phyloP scores from a whole-genome alignment of 2,113 vertebrate species.

The Microcebus griseorufus region DNA sequence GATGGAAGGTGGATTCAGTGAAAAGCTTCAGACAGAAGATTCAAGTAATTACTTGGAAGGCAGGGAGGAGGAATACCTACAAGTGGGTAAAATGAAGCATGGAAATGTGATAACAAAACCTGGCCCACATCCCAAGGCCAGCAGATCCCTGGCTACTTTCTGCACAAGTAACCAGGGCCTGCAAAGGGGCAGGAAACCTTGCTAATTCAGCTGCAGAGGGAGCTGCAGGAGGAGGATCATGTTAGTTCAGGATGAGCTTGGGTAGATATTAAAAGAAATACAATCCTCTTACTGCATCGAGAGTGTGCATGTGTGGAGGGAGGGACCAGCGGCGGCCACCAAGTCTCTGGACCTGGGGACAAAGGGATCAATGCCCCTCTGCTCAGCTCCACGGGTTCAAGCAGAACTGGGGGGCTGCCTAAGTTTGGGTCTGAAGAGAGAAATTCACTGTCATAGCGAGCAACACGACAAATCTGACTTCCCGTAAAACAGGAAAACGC shows the following conservation, averaged over 20 bases:
- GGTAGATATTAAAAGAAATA: slow-evolving; percentile 89
- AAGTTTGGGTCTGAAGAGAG: not conserved
- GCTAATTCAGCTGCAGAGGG: slow-evolving; percentile 12
- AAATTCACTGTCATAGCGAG: not conserved
- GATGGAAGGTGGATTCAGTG: slow-evolving; percentile 54
- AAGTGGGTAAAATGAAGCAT: not conserved
- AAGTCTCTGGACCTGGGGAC: slow-evolving; percentile 1
- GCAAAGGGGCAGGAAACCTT: not conserved
- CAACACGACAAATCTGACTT: slow-evolving; percentile 4
- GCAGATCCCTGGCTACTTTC: not conserved
- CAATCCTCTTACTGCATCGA: slow-evolving; percentile 90
- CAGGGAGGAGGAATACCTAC: not conserved
- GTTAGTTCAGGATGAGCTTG: slow-evolving; percentile 73
- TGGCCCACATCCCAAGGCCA: not conserved
- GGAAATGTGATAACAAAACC: not conserved
- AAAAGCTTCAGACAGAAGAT: slow-evolving; percentile 48
- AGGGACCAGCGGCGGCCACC: slow-evolving; percentile 11
- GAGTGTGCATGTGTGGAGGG: slow-evolving; percentile 43
- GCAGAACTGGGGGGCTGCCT: not conserved
- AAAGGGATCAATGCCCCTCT: not conserved
- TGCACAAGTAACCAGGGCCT: not conserved
- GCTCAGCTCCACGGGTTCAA: not conserved
- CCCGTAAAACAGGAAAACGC: not conserved
- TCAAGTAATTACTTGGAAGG: not conserved
- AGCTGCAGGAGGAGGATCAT: slow-evolving; percentile 21